phyloP scores from a whole-genome alignment of 2,888 invertebrate genomes.

The Tortrix viridana region DNA sequence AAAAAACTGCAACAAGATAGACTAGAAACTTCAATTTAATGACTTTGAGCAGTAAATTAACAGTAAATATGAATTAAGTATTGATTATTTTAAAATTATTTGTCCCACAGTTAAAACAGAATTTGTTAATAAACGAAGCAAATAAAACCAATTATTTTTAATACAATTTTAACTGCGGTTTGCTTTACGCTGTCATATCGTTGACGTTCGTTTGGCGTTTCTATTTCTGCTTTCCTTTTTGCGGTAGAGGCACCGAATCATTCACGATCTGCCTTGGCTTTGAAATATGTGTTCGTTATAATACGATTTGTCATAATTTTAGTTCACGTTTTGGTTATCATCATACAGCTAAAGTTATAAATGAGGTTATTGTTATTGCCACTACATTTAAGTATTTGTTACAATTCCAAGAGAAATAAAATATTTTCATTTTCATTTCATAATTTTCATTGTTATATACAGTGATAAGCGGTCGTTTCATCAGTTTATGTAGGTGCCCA shows the following conservation, averaged over 20 bases:
- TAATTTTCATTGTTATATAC: too few species aligned
- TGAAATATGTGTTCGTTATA: not conserved
- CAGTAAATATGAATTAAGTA: not conserved
- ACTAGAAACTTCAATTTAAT: not conserved
- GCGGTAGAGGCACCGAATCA: not conserved
- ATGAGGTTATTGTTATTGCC: too few species aligned
- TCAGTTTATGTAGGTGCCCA: too few species aligned
- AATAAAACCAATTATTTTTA: not conserved
- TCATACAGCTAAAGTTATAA: too few species aligned
- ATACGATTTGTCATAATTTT: too few species aligned
- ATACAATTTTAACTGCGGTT: conserved; percentile 32
- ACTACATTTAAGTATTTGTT: too few species aligned
- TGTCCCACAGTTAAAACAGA: not conserved
- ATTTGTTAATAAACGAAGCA: not conserved
- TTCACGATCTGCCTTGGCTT: conserved; percentile 1
- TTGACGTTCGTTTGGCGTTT: conserved; percentile 37
- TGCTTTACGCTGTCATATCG: conserved; percentile 38
- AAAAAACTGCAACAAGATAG: conserved; percentile 37
- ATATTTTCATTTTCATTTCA: too few species aligned
- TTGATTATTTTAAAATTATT: not conserved
- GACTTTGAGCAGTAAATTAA: not conserved
- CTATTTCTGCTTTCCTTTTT: conserved; percentile 5
- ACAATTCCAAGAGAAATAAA: too few species aligned
- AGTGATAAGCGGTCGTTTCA: too few species aligned
- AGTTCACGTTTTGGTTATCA: too few species aligned